Percentiles rank a stretch among this genome's conserved stretches.
phyloP scores from a whole-genome alignment of 2,888 invertebrate genomes.

The Conus canariensis region DNA sequence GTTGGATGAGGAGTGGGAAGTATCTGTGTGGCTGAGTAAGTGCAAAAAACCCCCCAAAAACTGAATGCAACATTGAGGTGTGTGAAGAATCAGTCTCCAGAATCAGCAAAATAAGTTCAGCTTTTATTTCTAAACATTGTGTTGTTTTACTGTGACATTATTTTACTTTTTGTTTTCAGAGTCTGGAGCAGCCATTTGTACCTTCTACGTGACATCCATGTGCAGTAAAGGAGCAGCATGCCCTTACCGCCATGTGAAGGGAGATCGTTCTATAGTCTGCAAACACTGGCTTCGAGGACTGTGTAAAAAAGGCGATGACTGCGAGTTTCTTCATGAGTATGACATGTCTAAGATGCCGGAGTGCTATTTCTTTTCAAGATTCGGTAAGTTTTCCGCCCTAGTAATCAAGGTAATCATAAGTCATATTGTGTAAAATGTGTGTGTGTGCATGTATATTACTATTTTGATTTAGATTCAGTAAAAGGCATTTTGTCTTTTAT shows the following conservation, averaged over 20 bases:
- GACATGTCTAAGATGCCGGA: slow-evolving; percentile 99
- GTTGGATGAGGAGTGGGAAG: no score
- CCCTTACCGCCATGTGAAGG: slow-evolving; percentile 97
- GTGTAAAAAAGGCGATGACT: slow-evolving; percentile 99
- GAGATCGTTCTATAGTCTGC: slow-evolving; percentile 98
- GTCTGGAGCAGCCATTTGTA: slow-evolving; percentile 97
- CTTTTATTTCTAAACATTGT: no score
- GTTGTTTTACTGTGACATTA: background rate
- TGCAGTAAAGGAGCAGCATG: slow-evolving; percentile 95
- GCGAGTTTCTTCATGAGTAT: slow-evolving; percentile 99
- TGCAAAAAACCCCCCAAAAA: no score
- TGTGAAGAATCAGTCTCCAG: no score
- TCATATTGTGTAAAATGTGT: no score
- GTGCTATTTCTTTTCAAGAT: slow-evolving; percentile 99
- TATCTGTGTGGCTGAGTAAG: no score
- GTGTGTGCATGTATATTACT: no score
- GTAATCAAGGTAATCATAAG: no score
- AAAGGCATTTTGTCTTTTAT: no score
- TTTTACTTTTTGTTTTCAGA: slow-evolving; percentile 81
- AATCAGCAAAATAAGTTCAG: no score
- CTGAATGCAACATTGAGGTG: no score
- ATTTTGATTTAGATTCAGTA: no score
- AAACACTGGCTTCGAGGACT: slow-evolving; percentile 99
- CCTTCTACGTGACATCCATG: slow-evolving; percentile 86
- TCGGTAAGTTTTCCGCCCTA: slow-evolving; percentile 83